Base-by-base conservation (phyloP, 2,113 vertebrate species). In the Anser brachyrhynchus region DNA sequence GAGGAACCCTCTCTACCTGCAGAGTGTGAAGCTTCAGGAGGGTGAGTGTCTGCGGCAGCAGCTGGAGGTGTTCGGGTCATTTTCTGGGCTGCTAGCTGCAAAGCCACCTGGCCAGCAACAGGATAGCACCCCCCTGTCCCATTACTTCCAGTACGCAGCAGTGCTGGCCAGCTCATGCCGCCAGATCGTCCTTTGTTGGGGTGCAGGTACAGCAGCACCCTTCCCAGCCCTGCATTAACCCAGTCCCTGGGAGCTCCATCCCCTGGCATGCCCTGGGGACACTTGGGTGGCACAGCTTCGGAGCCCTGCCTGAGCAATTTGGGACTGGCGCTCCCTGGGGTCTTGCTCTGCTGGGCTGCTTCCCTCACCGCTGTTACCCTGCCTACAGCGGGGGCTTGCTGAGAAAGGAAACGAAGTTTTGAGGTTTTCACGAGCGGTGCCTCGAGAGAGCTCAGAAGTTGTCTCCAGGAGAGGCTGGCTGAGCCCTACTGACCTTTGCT, bases 1-100 rank as follows among this genome's bases (percentile, higher is more conserved):
- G 66, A 99, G 99, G 97, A 99, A 99, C 94, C 99, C 99, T 9
- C 98, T 99, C 74, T 99, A 98, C 96, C 98, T 99, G 78, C 97
- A 98, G 73, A 99, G 99, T 7, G 98, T 99, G 81, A 98, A 98
- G 79, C 98, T 99, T 23, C 98, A 99, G 96, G 98, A 99, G n/a
- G 99, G 99, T 99, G 94, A 92, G 98, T 97, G n/a, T 21, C 55
- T 37, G 61, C 46, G 13, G 87, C 43, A 17, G 87, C 31, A 22
- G 0, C 0, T 57, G 57, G 70, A 69, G 71, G 3, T 5, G 0
- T 28, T 9, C 41, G 12, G 70, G 66, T 37, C 28, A 2, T 75
- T 69, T 92, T 66, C 28, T 65, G 87, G 62, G 57, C 69, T 7
- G 1, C 29, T 6, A 8, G 12, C n/a, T 61, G 2, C 11, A 54